Evolutionary conservation across 2,888 invertebrate genomes (phyloP), one percentile per base, ranked within the genome.

Genomic region (Drosophila maculinotata): DNA sequence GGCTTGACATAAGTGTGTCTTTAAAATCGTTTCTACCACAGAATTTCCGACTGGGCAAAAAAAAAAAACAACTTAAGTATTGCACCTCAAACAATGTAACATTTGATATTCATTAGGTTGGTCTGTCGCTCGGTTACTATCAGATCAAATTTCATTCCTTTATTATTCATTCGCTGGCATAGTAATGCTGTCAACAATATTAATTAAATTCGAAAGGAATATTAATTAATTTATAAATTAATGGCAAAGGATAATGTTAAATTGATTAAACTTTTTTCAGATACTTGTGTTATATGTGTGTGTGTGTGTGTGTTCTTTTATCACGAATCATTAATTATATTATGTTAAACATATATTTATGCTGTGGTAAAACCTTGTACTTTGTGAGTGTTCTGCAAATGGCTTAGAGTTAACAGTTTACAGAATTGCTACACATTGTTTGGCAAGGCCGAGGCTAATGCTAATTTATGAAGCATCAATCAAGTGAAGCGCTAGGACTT

Each of bases 401-500:
- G 6, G 0, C 14, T 42, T 14, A 0, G 2, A 36, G 14, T 53
- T 26, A 30, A 42, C 30, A 39, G 45, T 41, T 47, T 17, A 12
- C 38, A 6, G 30, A 39, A 48, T 56, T 25, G 28, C 44, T 4
- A 4, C 20, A 20, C 20, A 57, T n/a, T 17, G 12, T 12, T 15
- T 33, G 30, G 35, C 64, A 47, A 45, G 33, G 20, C 28, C n/a
- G 15, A 36, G 58, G 26, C 35, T 53, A 42, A 15, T 25, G 15
- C 59, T 78, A 81, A 85, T 79, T 78, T 69, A 62, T 38, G 35
- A 5, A 35, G 31, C 65, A 85, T 82, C 73, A 67, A 79, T 81
- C 79, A 76, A 48, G 9, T 35, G n/a, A 28, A 48, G 64, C 56
- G 36, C 30, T 35, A 26, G 31, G 23, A 10, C 10, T 33, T 42